Evolutionary conservation across 2,888 invertebrate species (phyloP), one percentile per base, ranked within the genome.

Genomic region (Acanthosepion lycidas): DNA sequence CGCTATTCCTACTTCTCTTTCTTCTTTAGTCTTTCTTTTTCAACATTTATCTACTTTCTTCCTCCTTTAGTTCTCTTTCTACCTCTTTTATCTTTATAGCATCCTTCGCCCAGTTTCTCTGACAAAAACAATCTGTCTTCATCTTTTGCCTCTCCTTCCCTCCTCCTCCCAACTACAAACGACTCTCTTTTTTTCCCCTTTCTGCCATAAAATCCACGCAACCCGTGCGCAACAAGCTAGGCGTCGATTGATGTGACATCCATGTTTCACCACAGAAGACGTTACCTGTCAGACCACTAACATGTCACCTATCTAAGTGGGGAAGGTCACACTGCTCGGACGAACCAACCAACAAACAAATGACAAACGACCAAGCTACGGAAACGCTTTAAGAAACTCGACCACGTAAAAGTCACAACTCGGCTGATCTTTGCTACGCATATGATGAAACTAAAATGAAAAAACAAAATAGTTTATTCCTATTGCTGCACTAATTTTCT

Each of bases 251-350:
- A n/a, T 78, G n/a, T 78, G 78, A 12, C 78, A 78, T 78, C 78
- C 78, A 78, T 78, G n/a, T 78, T 78, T 78, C 78, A 78, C 78
- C 78, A 33, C 78, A 78, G 12, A 78, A 78, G n/a, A n/a, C 78
- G 78, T 78, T 78, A 78, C 78, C 78, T 78, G 78, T 78, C 78
- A 78, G 33, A 78, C 78, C n/a, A 78, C 78, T 33, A 78, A 78
- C 78, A 78, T 78, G n/a, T 78, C 78, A 78, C n/a, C 78, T 78
- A 33, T 33, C 78, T 78, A 78, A 78, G 78, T 78, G 78, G 78
- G 78, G 78, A 78, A 78, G 78, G 78, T 78, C 78, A 78, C 78
- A 78, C 78, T 78, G n/a, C 78, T 78, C 78, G 78, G n/a, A 15
- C n/a, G n/a, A 78, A 33, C 78, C 78, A 78, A 78, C 78, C n/a